Percentiles rank a stretch among this genome's conserved stretches.
These are phyloP conservation scores for Streptopelia turtur DNA, from an alignment of 2,797 vertebrate species.

Conservation along the genomic window DNA sequence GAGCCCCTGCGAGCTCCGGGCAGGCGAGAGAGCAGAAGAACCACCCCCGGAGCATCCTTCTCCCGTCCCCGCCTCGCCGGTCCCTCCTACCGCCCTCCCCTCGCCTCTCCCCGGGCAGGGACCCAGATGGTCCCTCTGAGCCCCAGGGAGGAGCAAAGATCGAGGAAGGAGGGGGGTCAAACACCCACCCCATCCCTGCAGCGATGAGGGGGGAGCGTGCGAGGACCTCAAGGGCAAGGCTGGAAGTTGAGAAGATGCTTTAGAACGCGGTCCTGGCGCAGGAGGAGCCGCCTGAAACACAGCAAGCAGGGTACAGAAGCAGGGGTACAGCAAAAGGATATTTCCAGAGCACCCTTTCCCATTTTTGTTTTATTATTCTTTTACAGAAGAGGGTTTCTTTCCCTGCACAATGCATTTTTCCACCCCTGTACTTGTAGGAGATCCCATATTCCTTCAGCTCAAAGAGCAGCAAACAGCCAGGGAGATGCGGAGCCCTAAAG, in stretches of 20 bases:
- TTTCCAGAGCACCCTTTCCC: not conserved
- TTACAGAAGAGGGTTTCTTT: not conserved
- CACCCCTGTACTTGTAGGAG: too few species aligned
- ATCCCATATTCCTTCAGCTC: not conserved
- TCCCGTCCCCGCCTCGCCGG: constrained; percentile 31
- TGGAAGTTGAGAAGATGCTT: constrained; percentile 19
- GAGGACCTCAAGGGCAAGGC: not conserved
- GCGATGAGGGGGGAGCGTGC: not conserved
- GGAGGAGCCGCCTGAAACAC: not conserved
- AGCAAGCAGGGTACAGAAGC: not conserved
- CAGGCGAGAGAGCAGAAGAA: constrained; percentile 12
- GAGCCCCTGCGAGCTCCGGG: constrained; percentile 39
- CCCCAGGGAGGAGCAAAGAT: not conserved
- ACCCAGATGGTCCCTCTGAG: constrained; percentile 20
- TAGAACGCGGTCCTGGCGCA: not conserved
- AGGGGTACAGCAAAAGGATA: not conserved
- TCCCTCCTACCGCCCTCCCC: constrained; percentile 65
- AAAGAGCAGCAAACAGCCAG: not conserved
- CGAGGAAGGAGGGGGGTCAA: not conserved
- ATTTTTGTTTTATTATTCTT: not conserved
- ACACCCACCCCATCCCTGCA: not conserved
- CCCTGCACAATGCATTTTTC: not conserved
- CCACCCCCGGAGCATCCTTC: constrained; percentile 55
- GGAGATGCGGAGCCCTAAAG: not conserved
- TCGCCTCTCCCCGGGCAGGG: constrained; percentile 10